A percentile compares a stretch with the other conserved stretches of the same genome.
These are phyloP conservation scores for Gila orcuttii DNA, from an alignment of 2,113 vertebrate genomes.

Conservation along the genomic window DNA sequence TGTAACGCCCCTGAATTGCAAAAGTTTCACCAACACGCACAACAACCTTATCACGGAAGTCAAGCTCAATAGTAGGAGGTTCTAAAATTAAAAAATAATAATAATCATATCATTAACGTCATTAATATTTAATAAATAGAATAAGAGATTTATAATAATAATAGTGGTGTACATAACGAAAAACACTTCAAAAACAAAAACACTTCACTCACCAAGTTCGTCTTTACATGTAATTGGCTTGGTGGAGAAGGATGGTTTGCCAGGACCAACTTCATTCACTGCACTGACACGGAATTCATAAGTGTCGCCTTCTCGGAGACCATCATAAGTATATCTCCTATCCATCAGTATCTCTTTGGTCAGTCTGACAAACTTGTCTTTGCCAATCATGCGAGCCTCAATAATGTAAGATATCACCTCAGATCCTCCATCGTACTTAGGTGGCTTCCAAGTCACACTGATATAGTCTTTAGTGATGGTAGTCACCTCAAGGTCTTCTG, in stretches of 20 bases:
- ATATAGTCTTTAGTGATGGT: constrained; percentile 89
- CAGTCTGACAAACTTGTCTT: constrained; percentile 89
- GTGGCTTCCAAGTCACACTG: constrained; percentile 90
- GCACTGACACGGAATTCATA: constrained; percentile 94
- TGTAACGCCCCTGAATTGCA: constrained; percentile 88
- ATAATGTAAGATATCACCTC: constrained; percentile 93
- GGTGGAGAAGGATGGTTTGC: constrained; percentile 95
- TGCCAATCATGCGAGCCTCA: constrained; percentile 93
- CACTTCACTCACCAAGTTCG: constrained; percentile 84
- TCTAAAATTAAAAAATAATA: constrained; percentile 72
- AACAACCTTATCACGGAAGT: constrained; percentile 93
- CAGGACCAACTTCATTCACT: constrained; percentile 91
- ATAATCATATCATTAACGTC: background rate
- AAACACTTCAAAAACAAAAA: background rate
- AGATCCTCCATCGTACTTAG: constrained; percentile 91
- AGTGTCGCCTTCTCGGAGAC: constrained; percentile 91
- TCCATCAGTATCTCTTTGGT: constrained; percentile 92
- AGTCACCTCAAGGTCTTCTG: constrained; percentile 92
- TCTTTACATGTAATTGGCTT: constrained; percentile 96
- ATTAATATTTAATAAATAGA: background rate
- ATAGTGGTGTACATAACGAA: background rate
- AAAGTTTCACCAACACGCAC: constrained; percentile 92
- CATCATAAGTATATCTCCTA: constrained; percentile 86
- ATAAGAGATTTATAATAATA: background rate
- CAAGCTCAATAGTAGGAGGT: constrained; percentile 92